Base-by-base conservation (phyloP, 2,888 invertebrate genomes). In the Geophilus truncorum region DNA sequence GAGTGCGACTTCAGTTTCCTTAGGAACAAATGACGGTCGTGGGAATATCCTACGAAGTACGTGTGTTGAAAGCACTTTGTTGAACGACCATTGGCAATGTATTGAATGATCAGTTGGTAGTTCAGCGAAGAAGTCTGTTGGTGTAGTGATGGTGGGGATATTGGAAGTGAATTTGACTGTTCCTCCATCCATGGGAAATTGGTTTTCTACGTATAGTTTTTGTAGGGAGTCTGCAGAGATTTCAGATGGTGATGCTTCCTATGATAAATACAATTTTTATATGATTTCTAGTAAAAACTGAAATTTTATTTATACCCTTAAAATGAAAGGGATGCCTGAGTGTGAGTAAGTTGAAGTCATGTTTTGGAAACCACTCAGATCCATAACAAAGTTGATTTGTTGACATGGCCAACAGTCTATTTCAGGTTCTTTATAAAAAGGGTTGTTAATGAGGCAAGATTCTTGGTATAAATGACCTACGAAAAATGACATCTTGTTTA, bases 341-440 rank as follows among this genome's bases (percentile, higher is more conserved):
- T 90, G 89, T 83, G 85, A 84, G 81, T 86, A 87, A 25, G 89
- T 89, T 80, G 87, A 86, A 82, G 87, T 87, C 79, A 89, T 88
- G 82, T 90, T 89, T 82, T 88, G 88, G 81, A 90, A 90, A 78
- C 90, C 90, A 81, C 90, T 89, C 79, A 93, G 87, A 86, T 93
- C 91, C 80, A 92, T 88, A 51, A 95, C 89, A 84, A 91, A 91
- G 83, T 90, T 90, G 0, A 93, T 90, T 84, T 90, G 88, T 85
- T 92, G 92, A 85, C 95, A 95, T 0, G 94, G 94, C 90, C 92
- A 93, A 85, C 95, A 95, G 85, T 94, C 94, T 89, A 94, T 92
- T 84, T 93, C 93, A n/a, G 90, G 89, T 10, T 94, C 91, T 85
- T 91, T 91, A 86, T 94, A 95, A 86, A 92, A 93, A 15, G 95